Evolutionary conservation across 2,113 vertebrate genomes (phyloP).

Genomic region (Saguinus imperator): DNA sequence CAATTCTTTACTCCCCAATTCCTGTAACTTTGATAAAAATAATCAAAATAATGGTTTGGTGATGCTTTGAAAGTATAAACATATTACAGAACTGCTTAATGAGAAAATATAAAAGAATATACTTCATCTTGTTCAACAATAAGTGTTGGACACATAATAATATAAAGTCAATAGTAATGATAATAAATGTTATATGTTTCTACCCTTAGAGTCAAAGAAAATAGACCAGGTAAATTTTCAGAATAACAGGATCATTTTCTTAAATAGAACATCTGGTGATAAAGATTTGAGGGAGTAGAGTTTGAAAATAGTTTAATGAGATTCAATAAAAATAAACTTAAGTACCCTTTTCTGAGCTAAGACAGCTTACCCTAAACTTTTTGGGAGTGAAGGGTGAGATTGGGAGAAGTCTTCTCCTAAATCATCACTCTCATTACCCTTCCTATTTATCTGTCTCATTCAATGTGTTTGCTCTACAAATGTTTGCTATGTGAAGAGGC

Average conservation of each 20-base stretch:
- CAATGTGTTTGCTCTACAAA: background rate
- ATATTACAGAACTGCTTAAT: constrained; percentile 2
- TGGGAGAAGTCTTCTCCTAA: background rate
- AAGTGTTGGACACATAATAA: constrained; percentile 1
- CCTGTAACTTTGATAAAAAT: background rate
- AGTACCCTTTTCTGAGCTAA: background rate
- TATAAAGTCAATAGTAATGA: constrained; percentile 27
- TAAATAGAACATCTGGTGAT: background rate
- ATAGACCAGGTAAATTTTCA: background rate
- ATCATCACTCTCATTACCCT: background rate
- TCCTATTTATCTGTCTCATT: background rate
- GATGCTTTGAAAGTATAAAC: constrained; percentile 18
- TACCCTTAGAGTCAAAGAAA: background rate
- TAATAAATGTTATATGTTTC: constrained; percentile 20
- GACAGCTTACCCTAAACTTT: background rate
- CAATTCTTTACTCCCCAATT: no score
- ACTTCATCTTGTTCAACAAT: constrained; percentile 8
- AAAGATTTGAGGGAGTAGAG: background rate
- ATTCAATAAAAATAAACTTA: background rate
- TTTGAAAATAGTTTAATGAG: constrained; percentile 23
- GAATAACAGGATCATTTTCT: background rate
- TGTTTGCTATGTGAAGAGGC: background rate
- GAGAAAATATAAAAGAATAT: background rate
- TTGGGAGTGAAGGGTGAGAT: background rate
- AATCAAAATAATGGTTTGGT: background rate